Base-by-base conservation (phyloP, 2,797 vertebrate genomes). In the Hydrolagus colliei region DNA sequence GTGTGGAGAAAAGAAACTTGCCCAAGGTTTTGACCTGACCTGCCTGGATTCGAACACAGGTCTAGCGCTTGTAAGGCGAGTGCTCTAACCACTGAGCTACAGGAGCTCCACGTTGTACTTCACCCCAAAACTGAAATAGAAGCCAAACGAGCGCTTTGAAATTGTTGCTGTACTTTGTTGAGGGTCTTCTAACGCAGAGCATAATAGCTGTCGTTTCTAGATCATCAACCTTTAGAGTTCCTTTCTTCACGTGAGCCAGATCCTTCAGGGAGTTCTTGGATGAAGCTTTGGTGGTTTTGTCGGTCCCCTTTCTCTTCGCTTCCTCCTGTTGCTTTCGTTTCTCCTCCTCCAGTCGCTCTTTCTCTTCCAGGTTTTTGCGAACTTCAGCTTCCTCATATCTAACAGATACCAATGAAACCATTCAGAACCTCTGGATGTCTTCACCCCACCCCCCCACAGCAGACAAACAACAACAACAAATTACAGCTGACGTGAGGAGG, bases 371-470 rank as follows among this genome's bases (percentile, higher is more conserved):
- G 87, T 93, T 96, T 90, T 97, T 98, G 27, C 96, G 92, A 88
- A 99, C 97, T 91, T 99, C 97, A 59, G 95, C 95, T 92, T 99
- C 98, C 89, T 99, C 98, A 14, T 99, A 99, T 91, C 98, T 99
- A 59, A 75, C 16, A 84, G 86, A 52, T 67, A 10, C 41, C 27
- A 27, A 27, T 35, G 20, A 18, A n/a, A n/a, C 35, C 1, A 20
- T 4, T 27, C 27, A 10, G 10, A 82, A 35, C 41, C 3, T 68
- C 63, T 67, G 27, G 9, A 27, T 9, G 59, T 16, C 41, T 52
- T 59, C 52, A 59, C n/a, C 12, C 12, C 75, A 13, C 41, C 27
- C 27, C 27, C 27, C 27, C 27, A 27, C 27, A 27, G 27, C 27
- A 27, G 27, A 27, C 41, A 52, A 52, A 52, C 41, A 52, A 52